Base-by-base conservation (phyloP, 2,113 vertebrate genomes). In the Marmota flaviventris region DNA sequence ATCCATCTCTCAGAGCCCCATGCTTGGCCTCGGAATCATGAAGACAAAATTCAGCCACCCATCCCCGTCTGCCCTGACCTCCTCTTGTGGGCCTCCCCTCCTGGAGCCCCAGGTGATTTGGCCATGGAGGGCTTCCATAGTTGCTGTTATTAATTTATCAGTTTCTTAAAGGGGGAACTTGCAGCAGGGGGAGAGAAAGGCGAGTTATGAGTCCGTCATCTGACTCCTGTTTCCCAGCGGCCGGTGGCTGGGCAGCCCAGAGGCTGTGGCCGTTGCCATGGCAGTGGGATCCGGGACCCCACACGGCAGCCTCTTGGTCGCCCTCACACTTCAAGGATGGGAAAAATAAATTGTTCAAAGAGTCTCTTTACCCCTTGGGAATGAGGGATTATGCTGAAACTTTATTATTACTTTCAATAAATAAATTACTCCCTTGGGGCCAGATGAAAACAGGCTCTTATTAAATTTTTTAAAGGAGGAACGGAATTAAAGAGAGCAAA, bases 391-490 rank as follows among this genome's bases (percentile, higher is more conserved):
- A 97, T 73, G 85, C 90, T 97, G 94, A 97, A 98, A 97, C 92
- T 97, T 97, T 96, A 98, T 97, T 98, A 97, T 98, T 98, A 96
- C 93, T 98, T 98, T 92, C 97, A 98, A 98, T 97, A 98, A 98
- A 98, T 97, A 97, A 98, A 97, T 97, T 97, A 96, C 63, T 97
- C 98, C 78, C 97, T 97, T 89, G 96, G 97, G 96, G 95, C 77
- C 69, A 97, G 93, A 98, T 98, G 95, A 97, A 98, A 98, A 98
- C 97, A 97, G 51, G 92, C 73, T 97, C 94, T 97, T 97, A 98
- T 97, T 97, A 97, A 95, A 78, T 53, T 97, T 97, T 95, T 97
- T 95, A 90, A 96, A 94, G 97, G 67, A 95, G 90, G 85, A 95
- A 89, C 86, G 61, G 86, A 95, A 93, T 77, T 96, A 91, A 92